Evolutionary conservation across 2,113 vertebrate species (phyloP).

Genomic region (Euleptes europaea): DNA sequence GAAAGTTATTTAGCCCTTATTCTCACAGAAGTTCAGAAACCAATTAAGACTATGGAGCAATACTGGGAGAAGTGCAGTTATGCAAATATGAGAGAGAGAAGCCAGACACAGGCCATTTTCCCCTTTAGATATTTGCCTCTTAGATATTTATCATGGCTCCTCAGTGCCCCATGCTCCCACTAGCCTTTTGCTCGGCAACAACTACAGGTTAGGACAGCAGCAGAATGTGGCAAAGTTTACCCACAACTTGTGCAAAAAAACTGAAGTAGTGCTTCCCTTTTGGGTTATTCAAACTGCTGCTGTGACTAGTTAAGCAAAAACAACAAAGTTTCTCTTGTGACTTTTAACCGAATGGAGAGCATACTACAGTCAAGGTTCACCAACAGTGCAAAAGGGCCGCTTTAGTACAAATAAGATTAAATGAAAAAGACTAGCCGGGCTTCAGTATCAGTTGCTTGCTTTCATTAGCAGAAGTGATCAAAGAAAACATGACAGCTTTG

Average conservation of each 20-base stretch:
- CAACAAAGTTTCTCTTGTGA: not conserved
- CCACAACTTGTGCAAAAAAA: not conserved
- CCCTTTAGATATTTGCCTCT: not conserved
- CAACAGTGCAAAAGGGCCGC: not conserved
- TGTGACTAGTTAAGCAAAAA: not conserved
- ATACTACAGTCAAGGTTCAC: too few relatives aligned
- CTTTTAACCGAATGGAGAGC: not conserved
- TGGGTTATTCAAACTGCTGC: not conserved
- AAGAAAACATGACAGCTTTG: not conserved
- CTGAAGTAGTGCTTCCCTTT: not conserved
- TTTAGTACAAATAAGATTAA: not conserved
- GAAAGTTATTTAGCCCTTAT: not conserved
- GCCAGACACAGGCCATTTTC: not conserved
- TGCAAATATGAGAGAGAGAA: not conserved
- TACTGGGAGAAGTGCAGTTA: not conserved
- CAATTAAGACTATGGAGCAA: not conserved
- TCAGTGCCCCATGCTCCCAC: not conserved
- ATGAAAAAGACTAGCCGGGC: not conserved
- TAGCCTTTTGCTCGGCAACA: not conserved
- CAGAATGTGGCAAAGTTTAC: not conserved
- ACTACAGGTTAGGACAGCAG: not conserved
- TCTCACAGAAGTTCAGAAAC: not conserved
- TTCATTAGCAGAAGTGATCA: not conserved
- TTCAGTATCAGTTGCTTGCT: not conserved
- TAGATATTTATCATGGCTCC: not conserved